Evolutionary conservation across 2,113 vertebrate genomes (phyloP), one percentile per base, ranked within the genome.

Genomic region (Rhinopomastus cyanomelas): DNA sequence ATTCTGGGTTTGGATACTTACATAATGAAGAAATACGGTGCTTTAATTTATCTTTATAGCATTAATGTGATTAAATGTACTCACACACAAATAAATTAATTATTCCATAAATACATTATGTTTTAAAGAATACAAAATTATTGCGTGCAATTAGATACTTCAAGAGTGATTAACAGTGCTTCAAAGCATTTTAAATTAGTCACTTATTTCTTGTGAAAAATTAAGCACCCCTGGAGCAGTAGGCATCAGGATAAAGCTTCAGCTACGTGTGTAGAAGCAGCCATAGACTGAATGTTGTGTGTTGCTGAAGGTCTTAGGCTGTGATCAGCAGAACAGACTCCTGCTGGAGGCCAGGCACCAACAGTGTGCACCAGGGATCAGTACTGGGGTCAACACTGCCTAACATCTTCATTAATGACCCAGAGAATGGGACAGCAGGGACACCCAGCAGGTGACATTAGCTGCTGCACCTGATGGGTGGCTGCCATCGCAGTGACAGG

Each of bases 41-140:
- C 30, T 91, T 91, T 88, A 94, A 93, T 93, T 94, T 86, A 64
- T 85, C 88, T 93, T 92, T 85, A n/a, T 81, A 85, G 6, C 15
- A 93, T 82, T 93, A 95, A 92, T 84, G 71, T 83, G 81, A 93
- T 96, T 92, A 57, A 85, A 94, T 95, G 87, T 86, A 76, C 48
- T 91, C 90, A 57, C 34, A 85, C 39, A 71, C 32, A 90, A 92
- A 89, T 67, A 84, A 79, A 90, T 93, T 88, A 87, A 94, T 94
- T 93, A 80, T 89, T 94, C 71, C 34, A 77, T 94, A 94, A 93
- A 78, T 87, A 66, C 5, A 52, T 90, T 89, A 90, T 88, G 78
- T 85, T 93, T 82, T 93, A 94, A 93, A 80, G 39, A 93, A 94
- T 93, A 89, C 15, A 32, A 88, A 95, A 90, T 83, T 81, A 90